Percentiles rank a stretch among this genome's conserved stretches.
Evolutionary conservation across 2,797 vertebrate genomes (phyloP).

Genomic region (Falco rusticolus): DNA sequence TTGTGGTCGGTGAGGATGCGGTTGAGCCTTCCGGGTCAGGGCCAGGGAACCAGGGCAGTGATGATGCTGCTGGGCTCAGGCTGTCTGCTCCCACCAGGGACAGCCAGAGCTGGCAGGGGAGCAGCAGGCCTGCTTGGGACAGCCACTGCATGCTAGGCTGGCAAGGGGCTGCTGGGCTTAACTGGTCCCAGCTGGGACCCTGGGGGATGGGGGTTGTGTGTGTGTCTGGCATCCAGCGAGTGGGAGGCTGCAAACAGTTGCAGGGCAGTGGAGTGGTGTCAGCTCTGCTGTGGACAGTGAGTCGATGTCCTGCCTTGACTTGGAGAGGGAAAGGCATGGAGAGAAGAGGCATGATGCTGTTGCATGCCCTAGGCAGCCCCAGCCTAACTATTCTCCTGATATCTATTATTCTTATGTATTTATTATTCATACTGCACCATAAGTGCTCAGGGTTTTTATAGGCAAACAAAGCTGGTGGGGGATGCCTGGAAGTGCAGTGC

Average conservation of each 20-base stretch:
- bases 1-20: fast-evolving
- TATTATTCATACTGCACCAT: neutral
- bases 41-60: neutral
- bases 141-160: fast-evolving
- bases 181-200: neutral
- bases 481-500: neutral
- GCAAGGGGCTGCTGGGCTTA: neutral
- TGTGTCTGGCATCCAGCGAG: neutral
- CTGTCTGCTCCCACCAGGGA: neutral
- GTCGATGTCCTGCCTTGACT: neutral
- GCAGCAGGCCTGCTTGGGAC: neutral
- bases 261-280: fast-evolving
- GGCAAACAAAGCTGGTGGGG: neutral
- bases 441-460: neutral
- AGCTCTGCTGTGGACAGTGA: fast-evolving
- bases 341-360: neutral
- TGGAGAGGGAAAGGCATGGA: neutral
- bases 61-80: neutral
- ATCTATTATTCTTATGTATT: neutral
- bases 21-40: neutral
- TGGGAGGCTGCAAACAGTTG: neutral
- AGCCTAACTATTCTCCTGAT: neutral
- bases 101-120: neutral
- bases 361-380: fast-evolving
- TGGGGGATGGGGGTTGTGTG: too few relatives aligned